Evolutionary conservation across 2,797 vertebrate genomes (phyloP).

Genomic region (Enteromius argenteus): DNA sequence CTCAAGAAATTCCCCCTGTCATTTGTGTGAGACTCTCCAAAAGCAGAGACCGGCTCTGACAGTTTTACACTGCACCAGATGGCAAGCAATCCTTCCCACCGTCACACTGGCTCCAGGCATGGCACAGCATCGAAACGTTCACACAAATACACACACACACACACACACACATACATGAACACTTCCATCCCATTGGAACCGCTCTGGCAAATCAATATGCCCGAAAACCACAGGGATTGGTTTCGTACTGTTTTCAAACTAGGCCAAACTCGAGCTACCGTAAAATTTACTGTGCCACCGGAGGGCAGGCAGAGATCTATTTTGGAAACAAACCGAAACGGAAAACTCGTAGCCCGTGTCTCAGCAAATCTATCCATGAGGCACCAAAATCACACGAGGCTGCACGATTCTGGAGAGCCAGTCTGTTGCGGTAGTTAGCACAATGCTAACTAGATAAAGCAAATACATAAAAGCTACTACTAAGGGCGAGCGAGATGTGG

Average conservation of each 20-base stretch:
- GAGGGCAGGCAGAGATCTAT: conserved; percentile 58
- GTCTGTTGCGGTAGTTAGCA: conserved; percentile 32
- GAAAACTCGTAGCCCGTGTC: conserved; percentile 54
- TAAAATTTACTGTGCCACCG: conserved; percentile 68
- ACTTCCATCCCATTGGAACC: conserved; percentile 63
- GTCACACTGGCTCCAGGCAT: conserved; percentile 52
- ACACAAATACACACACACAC: conserved; percentile 41
- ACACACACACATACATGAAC: conserved; percentile 49
- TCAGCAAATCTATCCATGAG: conserved; percentile 52
- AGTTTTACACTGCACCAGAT: conserved; percentile 62
- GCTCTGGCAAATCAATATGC: conserved; percentile 74
- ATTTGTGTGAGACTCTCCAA: conserved; percentile 52
- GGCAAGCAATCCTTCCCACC: conserved; percentile 58
- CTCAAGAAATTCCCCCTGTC: conserved; percentile 62
- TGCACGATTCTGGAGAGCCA: conserved; percentile 28
- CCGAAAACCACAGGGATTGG: conserved; percentile 72
- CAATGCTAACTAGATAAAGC: conserved; percentile 40
- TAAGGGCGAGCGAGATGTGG: conserved; percentile 46
- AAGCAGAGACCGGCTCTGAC: conserved; percentile 55
- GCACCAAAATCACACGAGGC: conserved; percentile 55
- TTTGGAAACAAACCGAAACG: conserved; percentile 63
- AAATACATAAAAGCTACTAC: conserved; percentile 53
- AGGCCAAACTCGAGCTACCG: conserved; percentile 72
- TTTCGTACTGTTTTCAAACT: conserved; percentile 75
- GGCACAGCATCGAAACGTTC: conserved; percentile 54